Percentiles rank a stretch among this genome's conserved stretches.
phyloP scores from a whole-genome alignment of 1,140 invertebrate genomes.

The Nasonia longicornis region DNA sequence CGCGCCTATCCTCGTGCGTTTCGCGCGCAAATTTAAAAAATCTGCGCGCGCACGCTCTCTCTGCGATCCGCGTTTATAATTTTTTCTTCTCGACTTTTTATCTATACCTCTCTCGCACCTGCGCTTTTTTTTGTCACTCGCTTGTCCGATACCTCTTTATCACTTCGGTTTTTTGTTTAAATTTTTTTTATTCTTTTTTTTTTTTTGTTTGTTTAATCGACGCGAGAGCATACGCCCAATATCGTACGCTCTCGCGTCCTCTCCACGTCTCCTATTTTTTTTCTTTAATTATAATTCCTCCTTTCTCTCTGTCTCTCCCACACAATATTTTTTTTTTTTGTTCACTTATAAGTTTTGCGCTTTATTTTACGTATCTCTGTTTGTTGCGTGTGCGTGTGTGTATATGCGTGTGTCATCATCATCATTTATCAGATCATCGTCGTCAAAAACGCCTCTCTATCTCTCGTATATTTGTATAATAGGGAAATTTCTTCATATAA shows the following conservation, averaged over 20 bases:
- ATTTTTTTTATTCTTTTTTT: not conserved
- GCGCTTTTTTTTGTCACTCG: not conserved
- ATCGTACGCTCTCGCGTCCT: not conserved
- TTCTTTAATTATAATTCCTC: not conserved
- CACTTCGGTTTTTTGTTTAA: conserved; percentile 3
- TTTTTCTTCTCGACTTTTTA: conserved; percentile 1
- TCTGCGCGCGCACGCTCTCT: not conserved
- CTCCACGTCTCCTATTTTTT: not conserved
- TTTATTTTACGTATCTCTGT: conserved; percentile 40
- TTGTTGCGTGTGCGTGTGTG: conserved; percentile 38
- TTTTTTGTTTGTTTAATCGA: not conserved
- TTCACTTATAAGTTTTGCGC: conserved; percentile 9
- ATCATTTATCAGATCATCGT: not conserved
- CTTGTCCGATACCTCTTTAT: not conserved
- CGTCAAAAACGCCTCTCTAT: not conserved
- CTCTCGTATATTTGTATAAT: too few species aligned
- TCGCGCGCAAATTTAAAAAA: too few species aligned
- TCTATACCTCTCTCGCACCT: not conserved
- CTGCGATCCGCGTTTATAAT: too few species aligned
- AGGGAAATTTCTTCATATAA: too few species aligned
- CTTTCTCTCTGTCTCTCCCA: conserved; percentile 7
- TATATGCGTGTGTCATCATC: not conserved
- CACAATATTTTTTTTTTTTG: not conserved
- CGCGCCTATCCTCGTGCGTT: conserved; percentile 27
- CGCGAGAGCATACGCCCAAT: too few species aligned